phyloP scores from a whole-genome alignment of 2,113 vertebrate species.

The Pelobates fuscus region DNA sequence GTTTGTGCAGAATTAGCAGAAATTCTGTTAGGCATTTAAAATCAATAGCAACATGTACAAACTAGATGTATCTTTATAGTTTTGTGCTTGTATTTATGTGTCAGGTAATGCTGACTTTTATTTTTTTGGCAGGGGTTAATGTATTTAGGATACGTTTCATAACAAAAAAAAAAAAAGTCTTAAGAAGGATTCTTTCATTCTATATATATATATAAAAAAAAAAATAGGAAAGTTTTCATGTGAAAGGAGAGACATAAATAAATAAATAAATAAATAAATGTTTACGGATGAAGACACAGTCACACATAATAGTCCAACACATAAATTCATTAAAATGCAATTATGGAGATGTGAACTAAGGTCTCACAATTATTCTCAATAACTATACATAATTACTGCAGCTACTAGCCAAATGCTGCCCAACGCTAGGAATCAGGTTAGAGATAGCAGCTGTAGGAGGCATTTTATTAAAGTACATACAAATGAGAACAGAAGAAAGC shows the following conservation, averaged over 20 bases:
- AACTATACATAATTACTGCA: constrained; percentile 53
- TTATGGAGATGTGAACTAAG: constrained; percentile 51
- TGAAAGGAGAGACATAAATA: neutral
- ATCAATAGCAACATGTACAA: too few relatives aligned
- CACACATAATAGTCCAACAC: constrained; percentile 50
- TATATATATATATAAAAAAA: too few relatives aligned
- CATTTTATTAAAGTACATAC: constrained; percentile 32
- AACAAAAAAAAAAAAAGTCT: too few relatives aligned
- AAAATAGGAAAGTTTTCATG: too few relatives aligned
- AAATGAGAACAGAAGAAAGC: neutral
- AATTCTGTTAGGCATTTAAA: too few relatives aligned
- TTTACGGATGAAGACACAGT: constrained; percentile 50
- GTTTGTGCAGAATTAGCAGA: too few relatives aligned
- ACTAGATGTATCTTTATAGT: too few relatives aligned
- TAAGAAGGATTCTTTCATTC: too few relatives aligned
- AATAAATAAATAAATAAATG: constrained; percentile 44
- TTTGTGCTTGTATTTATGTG: too few relatives aligned
- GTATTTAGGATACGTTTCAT: too few relatives aligned
- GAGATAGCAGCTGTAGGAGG: constrained; percentile 7
- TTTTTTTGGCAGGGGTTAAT: too few relatives aligned
- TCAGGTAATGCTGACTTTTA: too few relatives aligned
- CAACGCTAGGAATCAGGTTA: constrained; percentile 40
- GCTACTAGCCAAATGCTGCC: constrained; percentile 50
- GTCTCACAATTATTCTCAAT: constrained; percentile 56
- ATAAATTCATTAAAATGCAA: constrained; percentile 56